Conservation (phyloP, 2,888 invertebrate species). For the Cryptus viduatorius region DNA sequence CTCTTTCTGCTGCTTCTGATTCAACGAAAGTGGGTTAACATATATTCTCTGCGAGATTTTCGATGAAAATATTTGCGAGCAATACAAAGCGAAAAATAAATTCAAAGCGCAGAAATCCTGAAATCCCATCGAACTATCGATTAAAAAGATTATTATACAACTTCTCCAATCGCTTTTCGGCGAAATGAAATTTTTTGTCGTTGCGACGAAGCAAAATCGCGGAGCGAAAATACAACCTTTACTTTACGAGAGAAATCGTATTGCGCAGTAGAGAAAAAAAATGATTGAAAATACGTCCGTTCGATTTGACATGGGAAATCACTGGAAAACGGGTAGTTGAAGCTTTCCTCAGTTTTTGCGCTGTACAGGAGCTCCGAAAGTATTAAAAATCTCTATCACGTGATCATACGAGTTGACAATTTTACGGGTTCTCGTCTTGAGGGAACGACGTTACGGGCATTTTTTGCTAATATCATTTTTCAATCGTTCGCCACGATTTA, state of each 20-base stretch:
- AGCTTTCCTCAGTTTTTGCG: too few relatives aligned
- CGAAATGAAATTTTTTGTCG: neutral
- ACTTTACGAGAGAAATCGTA: neutral
- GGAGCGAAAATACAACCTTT: neutral
- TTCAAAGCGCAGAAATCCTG: neutral
- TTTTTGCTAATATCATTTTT: too few relatives aligned
- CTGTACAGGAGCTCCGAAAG: too few relatives aligned
- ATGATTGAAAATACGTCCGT: too few relatives aligned
- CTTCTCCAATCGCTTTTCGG: neutral
- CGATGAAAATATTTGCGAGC: neutral
- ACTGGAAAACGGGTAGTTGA: too few relatives aligned
- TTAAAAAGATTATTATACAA: neutral
- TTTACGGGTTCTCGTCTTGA: too few relatives aligned
- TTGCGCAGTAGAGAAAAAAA: neutral
- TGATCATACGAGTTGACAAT: too few relatives aligned
- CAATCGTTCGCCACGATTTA: too few relatives aligned
- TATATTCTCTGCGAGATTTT: neutral
- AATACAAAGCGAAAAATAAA: neutral
- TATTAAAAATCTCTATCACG: too few relatives aligned
- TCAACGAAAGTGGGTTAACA: constrained; percentile 22
- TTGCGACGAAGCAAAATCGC: neutral
- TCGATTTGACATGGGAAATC: too few relatives aligned
- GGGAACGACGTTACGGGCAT: too few relatives aligned
- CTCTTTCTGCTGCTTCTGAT: neutral
- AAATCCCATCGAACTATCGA: neutral